Evolutionary conservation across 2,113 vertebrate genomes (phyloP).

Genomic region (Piaya cayana): DNA sequence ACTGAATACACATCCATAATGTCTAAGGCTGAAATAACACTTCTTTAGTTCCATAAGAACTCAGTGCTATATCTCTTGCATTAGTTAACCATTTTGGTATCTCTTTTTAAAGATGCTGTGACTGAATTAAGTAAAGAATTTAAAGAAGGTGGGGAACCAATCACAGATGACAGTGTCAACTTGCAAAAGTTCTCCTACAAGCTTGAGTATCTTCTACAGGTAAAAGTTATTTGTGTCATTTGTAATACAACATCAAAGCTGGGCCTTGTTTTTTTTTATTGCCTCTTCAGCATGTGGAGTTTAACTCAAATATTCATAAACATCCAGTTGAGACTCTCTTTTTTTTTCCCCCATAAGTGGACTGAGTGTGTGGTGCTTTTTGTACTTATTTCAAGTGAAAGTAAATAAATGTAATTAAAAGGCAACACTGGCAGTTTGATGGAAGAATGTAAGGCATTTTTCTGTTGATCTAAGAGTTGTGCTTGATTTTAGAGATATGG

Average conservation of each 20-base stretch:
- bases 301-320: neutral
- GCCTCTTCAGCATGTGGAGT: neutral
- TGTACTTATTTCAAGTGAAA: neutral
- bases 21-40: neutral
- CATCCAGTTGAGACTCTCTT: neutral
- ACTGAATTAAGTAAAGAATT: conserved; percentile 88
- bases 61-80: neutral
- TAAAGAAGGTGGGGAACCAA: conserved; percentile 85
- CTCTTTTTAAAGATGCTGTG: conserved; percentile 86
- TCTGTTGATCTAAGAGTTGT: neutral
- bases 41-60: neutral
- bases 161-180: conserved; percentile 91
- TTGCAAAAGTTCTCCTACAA: conserved; percentile 96
- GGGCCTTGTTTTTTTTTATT: neutral
- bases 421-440: neutral
- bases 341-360: neutral
- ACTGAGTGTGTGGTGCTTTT: neutral
- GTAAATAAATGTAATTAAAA: neutral
- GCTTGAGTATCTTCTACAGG: conserved; percentile 94
- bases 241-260: neutral
- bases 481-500: neutral
- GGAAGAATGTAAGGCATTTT: neutral
- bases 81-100: neutral
- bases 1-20: neutral
- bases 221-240: conserved; percentile 40